These are phyloP conservation scores for Caranx ignobilis DNA, from an alignment of 2,113 vertebrate species.

Conservation along the genomic window DNA sequence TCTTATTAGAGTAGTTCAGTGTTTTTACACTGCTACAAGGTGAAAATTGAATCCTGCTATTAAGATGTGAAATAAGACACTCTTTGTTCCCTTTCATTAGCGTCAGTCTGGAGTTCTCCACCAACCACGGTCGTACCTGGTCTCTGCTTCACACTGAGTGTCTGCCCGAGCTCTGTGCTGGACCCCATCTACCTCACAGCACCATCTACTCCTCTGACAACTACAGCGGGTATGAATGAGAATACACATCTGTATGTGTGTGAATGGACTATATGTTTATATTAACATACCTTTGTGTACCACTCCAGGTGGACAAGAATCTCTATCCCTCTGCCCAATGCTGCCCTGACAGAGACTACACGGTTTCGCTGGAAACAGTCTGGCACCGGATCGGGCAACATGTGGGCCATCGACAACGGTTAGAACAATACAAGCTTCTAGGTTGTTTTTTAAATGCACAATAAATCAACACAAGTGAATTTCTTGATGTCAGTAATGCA, in stretches of 20 bases:
- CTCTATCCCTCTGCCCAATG: conserved; percentile 94
- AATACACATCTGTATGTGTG: neutral
- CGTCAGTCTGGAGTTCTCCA: conserved; percentile 95
- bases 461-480: too few relatives aligned
- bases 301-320: conserved; percentile 95
- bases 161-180: conserved; percentile 93
- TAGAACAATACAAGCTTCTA: conserved; percentile 48
- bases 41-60: neutral
- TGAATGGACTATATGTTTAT: neutral
- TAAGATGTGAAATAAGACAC: conserved; percentile 2
- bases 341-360: conserved; percentile 91
- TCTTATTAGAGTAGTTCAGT: neutral
- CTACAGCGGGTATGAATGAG: conserved; percentile 91
- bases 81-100: conserved; percentile 72
- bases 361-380: conserved; percentile 96
- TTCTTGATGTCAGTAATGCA: too few relatives aligned
- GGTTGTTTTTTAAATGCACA: neutral
- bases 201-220: conserved; percentile 96
- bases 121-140: conserved; percentile 96
- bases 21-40: neutral
- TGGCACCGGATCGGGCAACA: conserved; percentile 89
- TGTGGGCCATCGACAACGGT: conserved; percentile 99
- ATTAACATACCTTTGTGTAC: neutral
- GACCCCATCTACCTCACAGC: conserved; percentile 95
- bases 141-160: conserved; percentile 94